Evolutionary conservation across 2,113 vertebrate species (phyloP), one percentile per base, ranked within the genome.

Genomic region (Rhinichthys klamathensis): DNA sequence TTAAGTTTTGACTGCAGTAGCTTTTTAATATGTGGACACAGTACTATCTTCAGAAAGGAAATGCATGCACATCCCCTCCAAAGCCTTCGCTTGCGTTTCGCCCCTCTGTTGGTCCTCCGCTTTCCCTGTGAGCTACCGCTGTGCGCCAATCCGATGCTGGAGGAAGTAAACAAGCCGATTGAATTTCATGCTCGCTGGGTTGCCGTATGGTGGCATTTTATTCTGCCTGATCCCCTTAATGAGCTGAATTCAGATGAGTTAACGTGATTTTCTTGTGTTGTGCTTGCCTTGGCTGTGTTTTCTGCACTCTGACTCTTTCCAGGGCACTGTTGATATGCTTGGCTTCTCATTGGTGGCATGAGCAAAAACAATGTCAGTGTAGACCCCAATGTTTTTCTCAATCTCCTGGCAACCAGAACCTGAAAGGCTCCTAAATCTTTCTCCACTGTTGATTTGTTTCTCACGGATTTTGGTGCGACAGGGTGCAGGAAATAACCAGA

Each of bases 161-260:
- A 92, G 54, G 90, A 92, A 92, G 92, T 90, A 93, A 94, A 94
- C 93, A 90, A 84, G 89, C 90, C 90, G 87, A 93, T 92, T 91
- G 89, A 92, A 93, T 93, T 92, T 94, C 92, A 94, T 92, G 93
- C 92, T 92, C 90, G 87, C 90, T 89, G 85, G 91, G 88, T 82
- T 2, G 83, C 91, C 91, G 89, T 94, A 94, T 94, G 93, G 91
- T 89, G 76, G 77, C 87, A 56, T 89, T 93, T 93, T 92, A 87
- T 89, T 91, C 91, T 89, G 86, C 91, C 84, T 92, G 92, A 91
- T 91, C 88, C 90, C 88, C 93, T 90, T 94, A 94, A 95, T 93
- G 91, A 93, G 91, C 89, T 89, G 90, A 87, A 93, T 94, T 91
- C 89, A 90, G 89, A 94, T 93, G 90, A 92, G 88, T 83, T 89